phyloP scores from a whole-genome alignment of 2,797 vertebrate genomes.

The Lophius americanus region DNA sequence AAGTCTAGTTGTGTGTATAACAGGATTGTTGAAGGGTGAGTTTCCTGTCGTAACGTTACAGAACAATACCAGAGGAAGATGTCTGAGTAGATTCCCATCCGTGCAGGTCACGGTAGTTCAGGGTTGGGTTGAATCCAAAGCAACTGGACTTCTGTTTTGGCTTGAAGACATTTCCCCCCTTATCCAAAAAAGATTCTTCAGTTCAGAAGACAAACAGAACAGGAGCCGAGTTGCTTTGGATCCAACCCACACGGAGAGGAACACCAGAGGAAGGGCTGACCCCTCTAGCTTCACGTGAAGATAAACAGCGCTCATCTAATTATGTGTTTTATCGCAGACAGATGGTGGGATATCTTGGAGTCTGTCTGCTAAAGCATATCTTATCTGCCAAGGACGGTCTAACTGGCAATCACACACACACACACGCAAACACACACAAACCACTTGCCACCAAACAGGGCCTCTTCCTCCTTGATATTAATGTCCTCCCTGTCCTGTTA shows the following conservation, averaged over 20 bases:
- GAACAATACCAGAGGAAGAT: background rate
- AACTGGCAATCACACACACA: background rate
- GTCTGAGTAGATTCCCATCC: too few relatives aligned
- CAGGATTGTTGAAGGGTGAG: background rate
- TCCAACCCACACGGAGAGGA: too few relatives aligned
- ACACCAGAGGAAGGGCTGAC: too few relatives aligned
- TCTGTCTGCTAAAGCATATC: background rate
- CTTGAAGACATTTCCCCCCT: too few relatives aligned
- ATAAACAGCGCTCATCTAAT: background rate
- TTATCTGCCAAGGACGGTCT: slow-evolving; percentile 12
- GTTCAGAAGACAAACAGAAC: too few relatives aligned
- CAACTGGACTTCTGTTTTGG: too few relatives aligned
- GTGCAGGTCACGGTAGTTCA: too few relatives aligned
- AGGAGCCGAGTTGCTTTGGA: too few relatives aligned
- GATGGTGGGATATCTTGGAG: background rate
- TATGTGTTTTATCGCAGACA: slow-evolving; percentile 1
- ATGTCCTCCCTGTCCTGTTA: slow-evolving; percentile 17
- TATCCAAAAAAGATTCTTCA: too few relatives aligned
- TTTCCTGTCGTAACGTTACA: background rate
- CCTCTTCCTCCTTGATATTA: slow-evolving; percentile 22
- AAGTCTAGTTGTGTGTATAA: background rate
- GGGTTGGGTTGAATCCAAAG: too few relatives aligned
- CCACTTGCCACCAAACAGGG: background rate
- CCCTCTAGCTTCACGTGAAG: background rate
- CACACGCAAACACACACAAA: background rate